phyloP scores from a whole-genome alignment of 2,888 invertebrate species.

The Junonia oenone region DNA sequence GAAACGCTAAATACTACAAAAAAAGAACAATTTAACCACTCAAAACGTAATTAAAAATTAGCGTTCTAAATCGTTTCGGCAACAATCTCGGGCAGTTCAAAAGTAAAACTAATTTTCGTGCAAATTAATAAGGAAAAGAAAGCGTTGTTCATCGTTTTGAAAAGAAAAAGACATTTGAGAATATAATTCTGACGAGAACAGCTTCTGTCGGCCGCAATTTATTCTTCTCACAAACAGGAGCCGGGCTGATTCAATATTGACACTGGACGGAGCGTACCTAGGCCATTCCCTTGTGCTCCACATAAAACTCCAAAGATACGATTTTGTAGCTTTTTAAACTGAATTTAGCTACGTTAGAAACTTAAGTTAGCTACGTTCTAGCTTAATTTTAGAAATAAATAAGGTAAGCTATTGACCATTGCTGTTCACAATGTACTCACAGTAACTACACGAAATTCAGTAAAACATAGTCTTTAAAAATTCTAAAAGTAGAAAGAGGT shows the following conservation, averaged over 20 bases:
- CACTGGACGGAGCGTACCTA: conserved; percentile 55
- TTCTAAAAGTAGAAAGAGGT: too few species aligned
- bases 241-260: conserved; percentile 72
- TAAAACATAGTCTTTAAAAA: too few species aligned
- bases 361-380: not conserved
- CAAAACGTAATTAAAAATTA: not conserved
- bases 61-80: not conserved
- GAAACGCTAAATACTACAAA: too few species aligned
- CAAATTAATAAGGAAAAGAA: not conserved
- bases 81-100: not conserved
- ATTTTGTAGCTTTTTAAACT: conserved; percentile 2
- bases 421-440: too few species aligned
- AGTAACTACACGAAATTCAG: too few species aligned
- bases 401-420: not conserved
- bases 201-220: conserved; percentile 63
- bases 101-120: not conserved
- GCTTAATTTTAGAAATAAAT: not conserved
- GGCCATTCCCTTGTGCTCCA: conserved; percentile 55
- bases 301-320: conserved; percentile 40
- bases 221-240: conserved; percentile 69
- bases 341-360: not conserved
- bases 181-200: conserved; percentile 55
- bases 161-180: conserved; percentile 8
- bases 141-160: not conserved
- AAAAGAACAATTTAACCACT: too few species aligned